phyloP scores from a whole-genome alignment of 35 echinoderm and acorn worm species.

The Ptychodera flava region DNA sequence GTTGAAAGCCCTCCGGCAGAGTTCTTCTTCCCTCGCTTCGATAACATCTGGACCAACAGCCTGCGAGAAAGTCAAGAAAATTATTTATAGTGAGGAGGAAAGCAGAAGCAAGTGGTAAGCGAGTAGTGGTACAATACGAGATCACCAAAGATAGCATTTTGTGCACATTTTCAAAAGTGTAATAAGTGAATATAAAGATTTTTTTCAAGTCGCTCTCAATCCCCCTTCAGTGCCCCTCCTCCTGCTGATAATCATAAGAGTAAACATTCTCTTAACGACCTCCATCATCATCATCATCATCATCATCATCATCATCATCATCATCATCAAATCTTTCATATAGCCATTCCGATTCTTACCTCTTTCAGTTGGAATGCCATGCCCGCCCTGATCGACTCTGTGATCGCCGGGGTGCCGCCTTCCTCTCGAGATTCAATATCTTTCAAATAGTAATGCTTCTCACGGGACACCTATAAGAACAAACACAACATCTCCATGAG shows the following conservation, averaged over 20 bases:
- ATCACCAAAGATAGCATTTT: too few relatives aligned
- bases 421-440: conserved; percentile 71
- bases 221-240: neutral
- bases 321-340: too few relatives aligned
- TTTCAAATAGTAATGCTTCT: conserved; percentile 51
- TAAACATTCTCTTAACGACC: neutral
- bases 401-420: conserved; percentile 71
- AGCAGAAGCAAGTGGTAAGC: neutral
- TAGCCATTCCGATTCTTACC: conserved; percentile 21
- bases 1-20: conserved; percentile 59
- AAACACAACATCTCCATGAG: neutral
- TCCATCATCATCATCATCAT: neutral
- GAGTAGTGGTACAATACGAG: too few relatives aligned
- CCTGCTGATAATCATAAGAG: neutral
- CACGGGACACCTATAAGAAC: conserved; percentile 48
- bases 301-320: neutral
- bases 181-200: too few relatives aligned
- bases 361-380: conserved; percentile 77
- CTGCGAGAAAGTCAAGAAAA: conserved; percentile 9
- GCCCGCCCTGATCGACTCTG: conserved; percentile 70
- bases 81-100: neutral
- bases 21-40: conserved; percentile 61
- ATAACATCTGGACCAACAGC: conserved; percentile 69
- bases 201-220: neutral
- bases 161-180: too few relatives aligned